Conservation (phyloP, 1,140 invertebrate species). For the Drosophila teissieri region DNA sequence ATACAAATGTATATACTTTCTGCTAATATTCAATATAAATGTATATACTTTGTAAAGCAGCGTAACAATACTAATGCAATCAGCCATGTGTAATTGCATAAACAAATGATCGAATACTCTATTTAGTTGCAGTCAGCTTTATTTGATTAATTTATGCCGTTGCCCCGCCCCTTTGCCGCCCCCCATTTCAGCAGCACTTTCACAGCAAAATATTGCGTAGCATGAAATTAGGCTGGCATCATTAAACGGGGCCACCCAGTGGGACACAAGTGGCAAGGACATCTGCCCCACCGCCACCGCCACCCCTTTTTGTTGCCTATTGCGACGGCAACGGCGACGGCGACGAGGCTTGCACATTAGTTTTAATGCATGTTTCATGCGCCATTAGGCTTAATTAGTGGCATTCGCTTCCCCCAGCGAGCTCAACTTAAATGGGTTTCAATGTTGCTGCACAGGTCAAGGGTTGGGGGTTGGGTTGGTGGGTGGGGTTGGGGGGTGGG, state of each 20-base stretch:
- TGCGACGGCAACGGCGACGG: conserved; percentile 20
- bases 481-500: no score
- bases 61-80: no score
- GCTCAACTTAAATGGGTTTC: conserved; percentile 61
- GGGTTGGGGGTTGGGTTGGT: background rate
- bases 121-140: conserved; percentile 5
- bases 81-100: background rate
- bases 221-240: conserved; percentile 70
- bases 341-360: conserved; percentile 73
- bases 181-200: conserved; percentile 28
- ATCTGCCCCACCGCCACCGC: background rate
- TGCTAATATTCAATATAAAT: no score
- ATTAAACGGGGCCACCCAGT: conserved; percentile 45
- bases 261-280: conserved; percentile 34
- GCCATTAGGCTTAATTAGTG: conserved; percentile 82
- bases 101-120: background rate
- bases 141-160: conserved; percentile 14
- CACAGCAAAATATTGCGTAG: conserved; percentile 55
- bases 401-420: conserved; percentile 35
- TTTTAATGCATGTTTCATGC: conserved; percentile 82
- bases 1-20: no score
- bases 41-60: no score
- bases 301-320: conserved; percentile 2
- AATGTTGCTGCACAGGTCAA: conserved; percentile 46
- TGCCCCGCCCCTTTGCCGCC: conserved; percentile 9